phyloP scores from a whole-genome alignment of 1,140 invertebrate species.

The Macrobrachium nipponense region DNA sequence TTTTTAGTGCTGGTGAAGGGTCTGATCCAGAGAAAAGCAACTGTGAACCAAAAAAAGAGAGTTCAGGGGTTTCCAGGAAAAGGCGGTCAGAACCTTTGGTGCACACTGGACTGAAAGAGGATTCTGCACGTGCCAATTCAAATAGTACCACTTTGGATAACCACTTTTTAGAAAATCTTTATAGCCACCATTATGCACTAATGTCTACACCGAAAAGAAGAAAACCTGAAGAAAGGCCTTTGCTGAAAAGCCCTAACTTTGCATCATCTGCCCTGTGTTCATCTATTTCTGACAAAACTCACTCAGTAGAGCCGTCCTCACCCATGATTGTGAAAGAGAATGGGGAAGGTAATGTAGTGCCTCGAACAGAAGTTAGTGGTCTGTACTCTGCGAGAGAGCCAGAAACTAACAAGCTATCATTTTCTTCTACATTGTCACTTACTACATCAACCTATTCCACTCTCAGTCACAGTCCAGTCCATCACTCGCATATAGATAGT shows the following conservation, averaged over 20 bases:
- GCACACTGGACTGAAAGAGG: slow-evolving; percentile 34
- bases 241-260: slow-evolving; percentile 23
- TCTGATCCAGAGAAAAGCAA: slow-evolving; percentile 8
- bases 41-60: slow-evolving; percentile 18
- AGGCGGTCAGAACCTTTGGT: slow-evolving; percentile 28
- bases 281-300: slow-evolving; percentile 12
- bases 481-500: too few relatives aligned
- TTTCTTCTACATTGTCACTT: not conserved
- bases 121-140: slow-evolving; percentile 13
- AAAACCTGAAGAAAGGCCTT: slow-evolving; percentile 32
- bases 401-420: too few relatives aligned
- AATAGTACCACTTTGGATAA: slow-evolving; percentile 22
- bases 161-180: slow-evolving; percentile 46
- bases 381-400: too few relatives aligned
- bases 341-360: too few relatives aligned
- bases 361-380: too few relatives aligned
- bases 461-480: not conserved
- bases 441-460: not conserved
- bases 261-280: not conserved
- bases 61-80: slow-evolving; percentile 24
- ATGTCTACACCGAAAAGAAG: slow-evolving; percentile 45
- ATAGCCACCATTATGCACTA: slow-evolving; percentile 54
- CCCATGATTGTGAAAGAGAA: slow-evolving; percentile 3
- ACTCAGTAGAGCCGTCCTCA: slow-evolving; percentile 25
- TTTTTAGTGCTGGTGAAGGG: slow-evolving; percentile 73